Evolutionary conservation across 2,797 vertebrate genomes (phyloP), one percentile per base, ranked within the genome.

Genomic region (Rousettus madagascariensis): DNA sequence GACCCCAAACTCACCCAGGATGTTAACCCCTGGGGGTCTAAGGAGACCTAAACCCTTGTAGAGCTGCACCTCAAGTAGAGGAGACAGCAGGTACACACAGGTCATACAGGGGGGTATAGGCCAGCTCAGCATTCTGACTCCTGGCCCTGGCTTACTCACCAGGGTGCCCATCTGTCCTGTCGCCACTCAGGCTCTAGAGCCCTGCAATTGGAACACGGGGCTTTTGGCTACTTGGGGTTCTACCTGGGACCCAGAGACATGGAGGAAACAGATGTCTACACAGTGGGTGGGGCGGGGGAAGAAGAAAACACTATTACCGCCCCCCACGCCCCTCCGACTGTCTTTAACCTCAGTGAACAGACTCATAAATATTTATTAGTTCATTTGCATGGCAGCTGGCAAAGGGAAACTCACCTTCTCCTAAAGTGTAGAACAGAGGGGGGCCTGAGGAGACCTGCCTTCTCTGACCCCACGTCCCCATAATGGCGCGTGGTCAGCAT

Each of bases 381-480:
- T 86, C 4, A 97, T 97, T 95, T 97, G 87, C 95, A 96, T 96
- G 93, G 95, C 95, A 97, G 96, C 80, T 94, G 86, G 87, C 92
- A 78, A 78, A 95, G 65, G 80, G 80, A 97, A 95, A 93, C 90
- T 97, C 84, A 97, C 87, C 97, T 97, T 97, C 63, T 65, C 63
- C 94, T 92, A 85, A 97, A 97, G 78, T 90, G n/a, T 36, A 68
- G 36, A 90, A 96, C 19, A 72, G n/a, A 90, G 78, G 19, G 11
- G 78, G 95, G 65, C 20, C 83, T 86, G 78, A 91, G 85, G 78
- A 97, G 59, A 95, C 79, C 69, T 16, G 11, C 26, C 79, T 89
- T 90, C 79, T 68, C 65, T 85, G 63, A 91, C 53, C 59, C 9
- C 74, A 15, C 15, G 4, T 49, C 49, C 15, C 84, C 66, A 49